Evolutionary conservation across 1,140 invertebrate genomes (phyloP).

Genomic region (Drosophila triauraria): DNA sequence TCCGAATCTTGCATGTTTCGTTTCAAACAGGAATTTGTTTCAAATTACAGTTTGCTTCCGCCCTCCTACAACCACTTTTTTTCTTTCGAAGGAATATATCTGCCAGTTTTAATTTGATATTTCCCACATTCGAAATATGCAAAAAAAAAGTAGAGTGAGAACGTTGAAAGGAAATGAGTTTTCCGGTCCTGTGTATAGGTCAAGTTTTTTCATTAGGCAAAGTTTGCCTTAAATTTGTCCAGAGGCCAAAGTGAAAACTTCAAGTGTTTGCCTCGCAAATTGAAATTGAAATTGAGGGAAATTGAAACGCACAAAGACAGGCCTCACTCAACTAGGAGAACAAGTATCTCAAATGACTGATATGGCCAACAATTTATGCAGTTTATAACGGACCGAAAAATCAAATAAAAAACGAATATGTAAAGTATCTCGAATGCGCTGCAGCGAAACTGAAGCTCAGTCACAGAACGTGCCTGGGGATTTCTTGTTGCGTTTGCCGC

Average conservation of each 20-base stretch:
- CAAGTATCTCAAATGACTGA: slow-evolving; percentile 7
- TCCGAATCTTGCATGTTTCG: slow-evolving; percentile 60
- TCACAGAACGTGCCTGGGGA: slow-evolving; percentile 43
- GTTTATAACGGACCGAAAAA: slow-evolving; percentile 32
- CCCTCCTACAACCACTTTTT: background rate
- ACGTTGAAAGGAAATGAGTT: slow-evolving; percentile 32
- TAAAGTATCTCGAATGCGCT: slow-evolving; percentile 54
- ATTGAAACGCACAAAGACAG: slow-evolving; percentile 17
- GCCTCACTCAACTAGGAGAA: slow-evolving; percentile 8
- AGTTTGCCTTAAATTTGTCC: slow-evolving; percentile 34
- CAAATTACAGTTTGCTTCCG: slow-evolving; percentile 49
- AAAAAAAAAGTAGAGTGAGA: background rate
- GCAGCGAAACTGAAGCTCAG: slow-evolving; percentile 35
- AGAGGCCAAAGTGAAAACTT: slow-evolving; percentile 22
- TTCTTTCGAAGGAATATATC: background rate
- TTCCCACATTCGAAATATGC: slow-evolving; percentile 44
- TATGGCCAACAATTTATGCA: slow-evolving; percentile 44
- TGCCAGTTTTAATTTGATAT: slow-evolving; percentile 68
- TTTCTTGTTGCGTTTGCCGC: slow-evolving; percentile 26
- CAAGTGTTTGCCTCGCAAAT: slow-evolving; percentile 17
- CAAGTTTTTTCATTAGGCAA: slow-evolving; percentile 52
- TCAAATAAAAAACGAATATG: slow-evolving; percentile 37
- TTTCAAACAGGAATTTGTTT: slow-evolving; percentile 66
- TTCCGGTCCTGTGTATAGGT: slow-evolving; percentile 14
- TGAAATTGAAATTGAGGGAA: slow-evolving; percentile 21